Percentiles rank a stretch among this genome's conserved stretches.
These are phyloP conservation scores for Parambassis ranga DNA, from an alignment of 2,797 vertebrate genomes.

Conservation along the genomic window DNA sequence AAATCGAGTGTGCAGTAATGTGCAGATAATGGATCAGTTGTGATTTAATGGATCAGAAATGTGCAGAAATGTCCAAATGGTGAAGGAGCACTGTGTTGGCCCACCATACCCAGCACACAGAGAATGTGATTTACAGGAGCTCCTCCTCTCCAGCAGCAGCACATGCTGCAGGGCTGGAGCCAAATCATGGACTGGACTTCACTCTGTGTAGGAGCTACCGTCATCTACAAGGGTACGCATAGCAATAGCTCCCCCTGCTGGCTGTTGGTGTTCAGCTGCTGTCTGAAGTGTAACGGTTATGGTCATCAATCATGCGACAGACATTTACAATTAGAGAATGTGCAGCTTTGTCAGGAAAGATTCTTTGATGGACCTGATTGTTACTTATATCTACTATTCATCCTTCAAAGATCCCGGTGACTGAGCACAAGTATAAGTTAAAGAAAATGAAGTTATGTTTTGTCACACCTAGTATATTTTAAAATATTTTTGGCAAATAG, in stretches of 20 bases:
- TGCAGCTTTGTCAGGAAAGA: conserved; percentile 9
- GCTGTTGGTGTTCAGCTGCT: not conserved
- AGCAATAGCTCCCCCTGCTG: conserved; percentile 71
- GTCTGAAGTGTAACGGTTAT: not conserved
- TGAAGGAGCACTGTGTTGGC: conserved; percentile 17
- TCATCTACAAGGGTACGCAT: not conserved
- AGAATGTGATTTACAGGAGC: conserved; percentile 61
- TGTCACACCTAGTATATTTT: conserved; percentile 24
- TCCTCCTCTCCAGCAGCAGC: conserved; percentile 55
- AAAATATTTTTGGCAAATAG: conserved; percentile 13
- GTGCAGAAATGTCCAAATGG: too few species aligned
- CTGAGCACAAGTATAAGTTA: conserved; percentile 23
- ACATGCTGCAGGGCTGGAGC: conserved; percentile 53
- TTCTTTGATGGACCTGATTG: too few species aligned
- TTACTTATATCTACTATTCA: conserved; percentile 13
- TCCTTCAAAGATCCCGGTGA: conserved; percentile 9
- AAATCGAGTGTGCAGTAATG: conserved; percentile 30
- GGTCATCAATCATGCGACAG: not conserved
- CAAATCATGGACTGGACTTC: conserved; percentile 35
- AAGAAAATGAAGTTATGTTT: conserved; percentile 2
- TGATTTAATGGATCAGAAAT: too few species aligned
- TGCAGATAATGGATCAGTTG: not conserved
- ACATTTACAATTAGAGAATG: not conserved
- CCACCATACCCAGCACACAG: conserved; percentile 50
- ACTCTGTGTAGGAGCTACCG: conserved; percentile 21